Evolutionary conservation across 1,140 invertebrate species (phyloP).

Genomic region (Daktulosphaira vitifoliae): DNA sequence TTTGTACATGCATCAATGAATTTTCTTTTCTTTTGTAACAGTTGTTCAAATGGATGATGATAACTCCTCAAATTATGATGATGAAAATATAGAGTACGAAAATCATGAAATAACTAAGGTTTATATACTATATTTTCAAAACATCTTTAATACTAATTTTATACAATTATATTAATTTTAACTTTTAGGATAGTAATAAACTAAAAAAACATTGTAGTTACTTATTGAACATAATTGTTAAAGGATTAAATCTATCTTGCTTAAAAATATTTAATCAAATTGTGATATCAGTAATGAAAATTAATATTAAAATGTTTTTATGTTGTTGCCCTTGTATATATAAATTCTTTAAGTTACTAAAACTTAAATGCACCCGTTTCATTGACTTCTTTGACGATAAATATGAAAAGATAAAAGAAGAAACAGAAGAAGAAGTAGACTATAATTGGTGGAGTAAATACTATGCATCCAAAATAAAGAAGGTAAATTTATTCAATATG

Average conservation of each 20-base stretch:
- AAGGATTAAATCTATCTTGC: not conserved
- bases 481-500: too few relatives aligned
- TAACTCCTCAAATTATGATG: not conserved
- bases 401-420: not conserved
- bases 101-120: too few relatives aligned
- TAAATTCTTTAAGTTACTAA: not conserved
- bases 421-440: conserved; percentile 45
- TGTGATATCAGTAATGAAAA: not conserved
- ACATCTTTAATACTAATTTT: not conserved
- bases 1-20: too few relatives aligned
- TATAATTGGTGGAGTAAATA: conserved; percentile 75
- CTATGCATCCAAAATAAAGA: conserved; percentile 48
- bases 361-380: not conserved
- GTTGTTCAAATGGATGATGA: not conserved
- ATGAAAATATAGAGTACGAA: not conserved
- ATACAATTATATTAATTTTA: not conserved
- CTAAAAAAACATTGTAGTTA: not conserved
- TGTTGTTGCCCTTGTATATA: not conserved
- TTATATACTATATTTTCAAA: not conserved
- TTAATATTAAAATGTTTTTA: not conserved
- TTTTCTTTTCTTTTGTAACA: not conserved
- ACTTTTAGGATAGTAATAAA: not conserved
- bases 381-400: not conserved
- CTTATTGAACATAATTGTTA: not conserved
- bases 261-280: not conserved